Evolutionary conservation across 2,113 vertebrate species (phyloP).

Genomic region (Coracopsis vasa): DNA sequence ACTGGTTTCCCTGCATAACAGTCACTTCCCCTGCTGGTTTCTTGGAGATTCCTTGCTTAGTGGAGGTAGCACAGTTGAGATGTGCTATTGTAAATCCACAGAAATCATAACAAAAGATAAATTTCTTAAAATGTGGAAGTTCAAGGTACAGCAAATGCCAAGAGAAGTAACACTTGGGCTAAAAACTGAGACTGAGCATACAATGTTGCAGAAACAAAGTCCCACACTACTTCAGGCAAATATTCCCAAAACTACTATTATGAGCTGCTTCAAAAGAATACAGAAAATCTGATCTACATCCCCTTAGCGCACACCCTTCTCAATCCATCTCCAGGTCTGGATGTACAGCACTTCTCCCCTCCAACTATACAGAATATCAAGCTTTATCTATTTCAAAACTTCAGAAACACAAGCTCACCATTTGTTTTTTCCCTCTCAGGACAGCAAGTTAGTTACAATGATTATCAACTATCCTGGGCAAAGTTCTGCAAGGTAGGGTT

Average conservation of each 20-base stretch:
- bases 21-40: neutral
- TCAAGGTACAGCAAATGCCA: neutral
- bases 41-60: neutral
- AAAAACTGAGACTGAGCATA: neutral
- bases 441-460: conserved; percentile 80
- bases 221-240: neutral
- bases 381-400: neutral
- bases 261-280: neutral
- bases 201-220: neutral
- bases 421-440: conserved; percentile 63
- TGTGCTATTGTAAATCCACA: neutral
- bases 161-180: neutral
- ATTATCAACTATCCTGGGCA: conserved; percentile 91
- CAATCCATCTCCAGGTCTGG: neutral
- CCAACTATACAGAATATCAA: neutral
- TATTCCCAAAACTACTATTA: neutral
- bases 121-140: neutral
- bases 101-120: neutral
- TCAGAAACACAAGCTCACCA: neutral
- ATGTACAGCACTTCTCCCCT: neutral
- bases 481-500: conserved; percentile 91
- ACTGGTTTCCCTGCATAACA: neutral
- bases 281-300: neutral
- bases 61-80: neutral
- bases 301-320: neutral